A percentile compares a stretch with the other conserved stretches of the same genome.
phyloP scores from a whole-genome alignment of 2,797 vertebrate genomes.

The Mus caroli region DNA sequence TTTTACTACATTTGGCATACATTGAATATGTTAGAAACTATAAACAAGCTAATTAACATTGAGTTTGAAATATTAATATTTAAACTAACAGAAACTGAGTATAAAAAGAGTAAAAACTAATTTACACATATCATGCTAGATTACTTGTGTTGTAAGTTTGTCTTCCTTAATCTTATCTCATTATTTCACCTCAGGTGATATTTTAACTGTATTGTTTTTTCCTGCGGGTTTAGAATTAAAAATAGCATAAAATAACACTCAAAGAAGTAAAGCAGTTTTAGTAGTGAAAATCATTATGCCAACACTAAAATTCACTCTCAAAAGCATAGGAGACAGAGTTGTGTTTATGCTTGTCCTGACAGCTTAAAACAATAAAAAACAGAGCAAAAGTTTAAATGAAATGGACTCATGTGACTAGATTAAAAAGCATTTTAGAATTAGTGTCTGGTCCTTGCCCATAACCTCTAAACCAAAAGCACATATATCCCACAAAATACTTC shows the following conservation, averaged over 20 bases:
- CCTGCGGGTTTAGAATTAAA: background rate
- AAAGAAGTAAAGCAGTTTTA: background rate
- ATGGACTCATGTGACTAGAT: background rate
- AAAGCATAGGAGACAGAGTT: background rate
- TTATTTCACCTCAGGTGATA: slow-evolving; percentile 23
- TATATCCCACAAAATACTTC: background rate
- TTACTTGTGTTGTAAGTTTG: background rate
- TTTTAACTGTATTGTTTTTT: background rate
- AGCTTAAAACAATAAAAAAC: background rate
- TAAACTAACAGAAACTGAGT: background rate
- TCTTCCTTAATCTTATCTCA: slow-evolving; percentile 1
- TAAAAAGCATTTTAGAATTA: background rate
- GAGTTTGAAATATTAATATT: slow-evolving; percentile 1
- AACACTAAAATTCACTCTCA: background rate
- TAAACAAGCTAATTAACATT: slow-evolving; percentile 29
- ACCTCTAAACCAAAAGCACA: background rate
- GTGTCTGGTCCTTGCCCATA: background rate
- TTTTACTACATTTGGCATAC: background rate
- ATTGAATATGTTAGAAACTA: background rate
- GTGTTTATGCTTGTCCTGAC: background rate
- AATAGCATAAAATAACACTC: slow-evolving; percentile 14
- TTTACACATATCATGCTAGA: background rate
- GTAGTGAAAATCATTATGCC: background rate
- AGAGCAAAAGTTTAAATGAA: slow-evolving; percentile 7
- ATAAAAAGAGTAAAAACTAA: background rate